Evolutionary conservation across 1,140 invertebrate species (phyloP), one percentile per base, ranked within the genome.

Genomic region (Meloidogyne exigua): DNA sequence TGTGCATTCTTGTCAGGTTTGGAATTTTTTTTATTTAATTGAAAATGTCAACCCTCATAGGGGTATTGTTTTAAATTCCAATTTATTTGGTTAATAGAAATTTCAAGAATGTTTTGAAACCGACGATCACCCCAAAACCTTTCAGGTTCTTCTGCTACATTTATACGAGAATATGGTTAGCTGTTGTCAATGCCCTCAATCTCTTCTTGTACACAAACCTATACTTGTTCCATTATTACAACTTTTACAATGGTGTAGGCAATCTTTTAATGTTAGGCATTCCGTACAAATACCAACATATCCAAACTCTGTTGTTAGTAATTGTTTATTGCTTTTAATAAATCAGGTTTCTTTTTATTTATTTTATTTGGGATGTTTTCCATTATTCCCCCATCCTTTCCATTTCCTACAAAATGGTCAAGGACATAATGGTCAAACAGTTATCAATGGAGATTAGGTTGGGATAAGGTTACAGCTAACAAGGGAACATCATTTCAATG

Each of bases 171-270:
- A 69, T 39, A 76, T 85, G 21, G 79, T 85, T 13, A 79, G 89
- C 92, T 79, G 88, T 94, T 75, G 90, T 94, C 65, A 93, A 91
- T 75, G 91, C 92, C 92, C 91, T 69, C 90, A 92, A 80, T 91
- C 93, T 86, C 90, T 96, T 57, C 90, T 97, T 57, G 93, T 94
- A 63, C 93, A 96, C 76, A 93, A 95, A 88, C 92, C 94, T 62
- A 93, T 97, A 81, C 90, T 95, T 36, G 91, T 92, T 70, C 94
- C 95, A 1, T 88, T 98, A 21, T 87, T 96, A 62, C 92, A 92
- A 86, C 90, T 97, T 49, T 89, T 97, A 13, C 91, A 91, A 75
- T 92, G 92, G 49, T 96, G 93, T 87, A 42, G 92, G 93, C 86
- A 89, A 92, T 79, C 91, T 92, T 83, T 28, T 39, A 57, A 71